Base-by-base conservation (phyloP, 2,113 vertebrate species). In the Toxostoma redivivum region DNA sequence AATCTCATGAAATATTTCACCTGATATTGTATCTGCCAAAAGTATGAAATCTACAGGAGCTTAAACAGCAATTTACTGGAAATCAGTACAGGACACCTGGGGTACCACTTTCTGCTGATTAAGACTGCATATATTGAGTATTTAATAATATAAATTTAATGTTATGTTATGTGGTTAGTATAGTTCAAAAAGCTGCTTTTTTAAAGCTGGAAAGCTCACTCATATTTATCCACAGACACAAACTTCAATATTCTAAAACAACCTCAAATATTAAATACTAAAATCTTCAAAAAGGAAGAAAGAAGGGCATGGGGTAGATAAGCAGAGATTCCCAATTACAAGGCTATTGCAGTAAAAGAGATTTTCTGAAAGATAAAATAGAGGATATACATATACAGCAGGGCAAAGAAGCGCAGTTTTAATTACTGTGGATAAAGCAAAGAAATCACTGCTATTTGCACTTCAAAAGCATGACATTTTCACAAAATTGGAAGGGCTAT, bases 381-480 rank as follows among this genome's bases (percentile, higher is more conserved):
- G 38, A 81, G 38, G 48, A 86, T 33, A 27, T 67, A 82, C n/a
- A 44, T 60, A 60, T 76, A 53, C 12, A 88, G 40, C 31, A 92
- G 77, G 77, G 90, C 38, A 95, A 91, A 95, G 56, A 45, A 94
- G 9, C 14, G 25, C 23, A 74, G 53, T 90, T 90, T 91, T 95
- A 96, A 97, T 96, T 94, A 95, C 70, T 92, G 45, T 72, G 79
- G 64, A 81, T 86, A 91, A 94, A 95, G 94, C 61, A 88, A 91
- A 95, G 88, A 61, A 86, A 89, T 91, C 88, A 79, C 77, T 50
- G n/a, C 42, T 69, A 93, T 95, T 94, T 96, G 86, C 90, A 97
- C 85, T 92, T 96, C 91, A 94, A 96, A 97, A 95, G 60, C 54
- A 73, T 79, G 91, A 84, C 24, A 76, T 91, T 93, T 95, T 57